Evolutionary conservation across 1,140 invertebrate genomes (phyloP), one percentile per base, ranked within the genome.

Genomic region (Choristoneura fumiferana): DNA sequence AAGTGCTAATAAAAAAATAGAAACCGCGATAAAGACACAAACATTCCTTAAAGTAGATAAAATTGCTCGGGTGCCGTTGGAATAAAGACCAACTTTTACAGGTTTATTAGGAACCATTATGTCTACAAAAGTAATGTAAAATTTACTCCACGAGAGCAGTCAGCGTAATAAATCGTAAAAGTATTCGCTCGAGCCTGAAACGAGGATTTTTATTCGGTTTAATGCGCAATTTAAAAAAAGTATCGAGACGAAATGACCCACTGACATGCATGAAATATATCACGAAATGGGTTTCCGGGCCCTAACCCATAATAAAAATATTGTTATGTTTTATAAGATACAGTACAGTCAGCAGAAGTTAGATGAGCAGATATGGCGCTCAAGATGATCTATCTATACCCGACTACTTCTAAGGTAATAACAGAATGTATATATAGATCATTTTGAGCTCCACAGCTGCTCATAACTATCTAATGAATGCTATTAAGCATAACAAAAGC

Each of bases 51-150:
- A 43, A 37, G 35, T 12, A 37, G 35, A 9, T 37, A 10, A 37
- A 37, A 37, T 37, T 37, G 35, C 14, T 15, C 15, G 6, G 15
- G 10, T 10, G 17, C 17, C 39, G 39, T 0, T 6, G 22, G 22
- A 29, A 29, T 29, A 29, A 2, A 29, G 22, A 29, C 40, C 14
- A n/a, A 45, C 39, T n/a, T 22, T 45, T 45, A n/a, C 40, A 45
- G 12, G 15, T 43, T 43, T 43, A 18, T 43, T 43, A 43, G 8
- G 15, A 43, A 10, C 35, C 13, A 17, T 43, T 43, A 45, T 10
- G 40, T 45, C 40, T 15, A 45, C 40, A 22, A 45, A 22, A 45
- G 17, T 45, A 45, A 45, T 22, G 17, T 45, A 22, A 45, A 12
- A 22, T 22, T 22, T 10, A 45, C 15, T 22, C 17, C 40, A 45